A percentile compares a stretch with the other conserved stretches of the same genome.
phyloP scores from a whole-genome alignment of 1,140 invertebrate species.

The Camponotus pennsylvanicus region DNA sequence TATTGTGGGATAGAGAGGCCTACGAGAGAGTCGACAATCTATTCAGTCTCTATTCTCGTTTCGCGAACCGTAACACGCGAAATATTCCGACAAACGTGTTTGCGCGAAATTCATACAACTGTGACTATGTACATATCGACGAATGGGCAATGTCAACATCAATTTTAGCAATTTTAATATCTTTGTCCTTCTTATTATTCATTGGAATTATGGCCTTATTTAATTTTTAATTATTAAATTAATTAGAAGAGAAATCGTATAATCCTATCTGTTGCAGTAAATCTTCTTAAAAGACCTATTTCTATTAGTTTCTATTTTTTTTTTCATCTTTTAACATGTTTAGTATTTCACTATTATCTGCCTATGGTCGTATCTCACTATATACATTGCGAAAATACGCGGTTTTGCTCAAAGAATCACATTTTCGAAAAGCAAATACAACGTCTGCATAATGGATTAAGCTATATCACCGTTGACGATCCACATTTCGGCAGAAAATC shows the following conservation, averaged over 20 bases:
- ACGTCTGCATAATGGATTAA: conserved; percentile 68
- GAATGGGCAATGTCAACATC: neutral
- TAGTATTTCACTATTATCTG: neutral
- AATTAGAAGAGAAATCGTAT: neutral
- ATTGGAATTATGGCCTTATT: neutral
- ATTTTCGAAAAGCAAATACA: conserved; percentile 52
- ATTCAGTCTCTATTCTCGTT: conserved; percentile 65
- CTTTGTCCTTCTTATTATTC: neutral
- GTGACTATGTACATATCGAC: conserved; percentile 22
- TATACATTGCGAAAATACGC: neutral
- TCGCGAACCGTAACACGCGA: conserved; percentile 66
- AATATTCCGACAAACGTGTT: conserved; percentile 55
- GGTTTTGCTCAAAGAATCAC: conserved; percentile 30
- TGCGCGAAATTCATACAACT: conserved; percentile 31
- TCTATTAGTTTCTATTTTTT: neutral
- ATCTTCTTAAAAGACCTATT: neutral
- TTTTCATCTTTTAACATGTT: neutral
- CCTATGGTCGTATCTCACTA: neutral
- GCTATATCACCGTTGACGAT: conserved; percentile 60
- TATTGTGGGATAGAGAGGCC: conserved; percentile 58
- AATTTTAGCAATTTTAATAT: neutral
- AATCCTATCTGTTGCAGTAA: neutral
- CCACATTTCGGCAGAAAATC: conserved; percentile 65
- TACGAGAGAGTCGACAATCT: conserved; percentile 22
- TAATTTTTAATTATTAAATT: neutral